Conservation (phyloP, 2,888 invertebrate species). For the Hoplodrina ambigua region DNA sequence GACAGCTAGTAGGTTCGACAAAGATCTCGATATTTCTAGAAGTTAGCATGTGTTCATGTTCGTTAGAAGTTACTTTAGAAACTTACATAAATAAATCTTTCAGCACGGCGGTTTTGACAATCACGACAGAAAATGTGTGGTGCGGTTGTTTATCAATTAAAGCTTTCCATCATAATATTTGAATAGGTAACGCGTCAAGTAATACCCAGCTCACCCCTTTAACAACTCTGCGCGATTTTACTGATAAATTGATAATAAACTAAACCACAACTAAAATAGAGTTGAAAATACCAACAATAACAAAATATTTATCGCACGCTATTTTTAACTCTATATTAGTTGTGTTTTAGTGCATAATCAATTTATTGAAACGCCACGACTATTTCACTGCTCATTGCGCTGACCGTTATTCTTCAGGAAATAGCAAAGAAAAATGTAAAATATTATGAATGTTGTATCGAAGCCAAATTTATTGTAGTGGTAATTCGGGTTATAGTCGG, state of each 20-base stretch:
- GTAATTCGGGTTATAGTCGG: conserved; percentile 11
- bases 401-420: neutral
- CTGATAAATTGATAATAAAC: neutral
- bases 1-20: conserved; percentile 49
- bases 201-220: neutral
- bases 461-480: conserved; percentile 19
- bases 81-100: conserved; percentile 16
- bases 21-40: conserved; percentile 42
- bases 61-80: conserved; percentile 31
- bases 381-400: neutral
- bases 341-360: neutral
- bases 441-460: neutral
- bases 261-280: neutral
- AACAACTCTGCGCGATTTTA: neutral
- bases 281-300: neutral
- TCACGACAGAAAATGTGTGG: conserved; percentile 1
- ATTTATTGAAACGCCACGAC: neutral
- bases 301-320: neutral
- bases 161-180: conserved; percentile 3
- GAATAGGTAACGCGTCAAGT: neutral
- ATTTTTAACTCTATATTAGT: neutral
- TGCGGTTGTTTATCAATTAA: neutral
- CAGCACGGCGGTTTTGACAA: conserved; percentile 26
- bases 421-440: neutral
- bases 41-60: conserved; percentile 29